Base-by-base conservation (phyloP, 2,888 invertebrate genomes). In the Rhimphoctona megacephalus region DNA sequence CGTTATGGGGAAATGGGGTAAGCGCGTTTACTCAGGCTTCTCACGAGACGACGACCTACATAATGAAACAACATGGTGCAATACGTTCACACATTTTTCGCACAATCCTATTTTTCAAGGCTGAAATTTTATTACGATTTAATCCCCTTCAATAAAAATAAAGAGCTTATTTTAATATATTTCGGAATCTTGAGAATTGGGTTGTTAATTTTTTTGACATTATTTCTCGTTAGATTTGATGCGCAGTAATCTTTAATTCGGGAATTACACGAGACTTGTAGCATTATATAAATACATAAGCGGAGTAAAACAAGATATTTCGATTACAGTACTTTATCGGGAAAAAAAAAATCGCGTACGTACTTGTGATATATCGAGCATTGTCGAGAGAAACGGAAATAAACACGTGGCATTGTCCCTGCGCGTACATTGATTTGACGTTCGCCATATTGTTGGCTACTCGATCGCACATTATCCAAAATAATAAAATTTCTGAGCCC, bases 381-480 rank as follows among this genome's bases (percentile, higher is more conserved):
- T 30, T 17, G 5, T 30, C 9, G 22, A 39, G 9, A 36, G 0
- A 54, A 52, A 76, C 72, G 73, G 57, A 83, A 79, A 82, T 89
- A 90, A 90, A 92, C 92, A 92, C 92, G 92, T 92, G 92, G 92
- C 91, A 90, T 77, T 87, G 89, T 88, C 89, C 89, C 33, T 52
- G 33, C 83, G 89, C 88, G 82, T 90, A 89, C 92, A 92, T 91
- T 90, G 92, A 91, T 92, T 61, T 92, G 81, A 82, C 74, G 69
- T 76, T 84, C 87, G 88, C 88, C 86, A 88, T 87, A 86, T 85
- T 83, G 81, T 54, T 81, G 80, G 83, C 83, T 69, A 83, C 84
- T 19, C 61, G 39, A 76, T 39, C 61, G 57, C 74, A 17, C 43
- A 36, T 43, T 22, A 61, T 76, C 25, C 7, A 39, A 39, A 46